Base-by-base conservation (phyloP, 2,888 invertebrate species). In the Plagiodera versicolora region DNA sequence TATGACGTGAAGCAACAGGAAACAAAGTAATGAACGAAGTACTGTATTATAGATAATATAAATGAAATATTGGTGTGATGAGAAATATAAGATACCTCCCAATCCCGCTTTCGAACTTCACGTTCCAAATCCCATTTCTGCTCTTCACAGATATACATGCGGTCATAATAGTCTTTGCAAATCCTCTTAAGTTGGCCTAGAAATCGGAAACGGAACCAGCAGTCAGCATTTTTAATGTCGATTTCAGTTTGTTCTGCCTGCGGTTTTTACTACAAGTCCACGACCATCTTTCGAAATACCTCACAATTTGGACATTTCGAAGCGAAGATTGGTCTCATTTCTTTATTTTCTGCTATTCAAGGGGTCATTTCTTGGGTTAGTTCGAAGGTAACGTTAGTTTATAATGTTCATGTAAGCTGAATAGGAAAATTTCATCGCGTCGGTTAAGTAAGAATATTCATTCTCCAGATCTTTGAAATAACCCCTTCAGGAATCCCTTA, bases 81-180 rank as follows among this genome's bases (percentile, higher is more conserved):
- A 49, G 62, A 55, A 62, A 39, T 57, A 39, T 57, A 63, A 67
- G 88, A 89, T 91, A 97, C 97, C 95, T 98, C 98, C 88, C 92
- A 96, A 87, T 98, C 98, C 90, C 95, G 95, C 89, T 95, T 96
- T 87, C 95, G 92, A 87, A 98, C 96, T 90, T 96, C 95, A 87
- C 93, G 92, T 91, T 98, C 98, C 93, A 98, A 95, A 92, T 98
- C 98, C 92, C 97, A 98, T 89, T 98, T 98, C 87, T 95, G 95
- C 87, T 94, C 92, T 89, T 98, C 98, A 89, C 96, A 93, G 87
- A 90, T 87, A 89, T 91, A 91, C 89, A 97, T 90, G 88, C 95
- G 94, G 85, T 93, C 91, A 90, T 92, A 91, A 89, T 96, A 94
- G 86, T 93, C 91, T 90, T 93, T 89, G 87, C 92, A 89, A 87